phyloP scores from a whole-genome alignment of 2,113 vertebrate species.

The Mesitornis unicolor region DNA sequence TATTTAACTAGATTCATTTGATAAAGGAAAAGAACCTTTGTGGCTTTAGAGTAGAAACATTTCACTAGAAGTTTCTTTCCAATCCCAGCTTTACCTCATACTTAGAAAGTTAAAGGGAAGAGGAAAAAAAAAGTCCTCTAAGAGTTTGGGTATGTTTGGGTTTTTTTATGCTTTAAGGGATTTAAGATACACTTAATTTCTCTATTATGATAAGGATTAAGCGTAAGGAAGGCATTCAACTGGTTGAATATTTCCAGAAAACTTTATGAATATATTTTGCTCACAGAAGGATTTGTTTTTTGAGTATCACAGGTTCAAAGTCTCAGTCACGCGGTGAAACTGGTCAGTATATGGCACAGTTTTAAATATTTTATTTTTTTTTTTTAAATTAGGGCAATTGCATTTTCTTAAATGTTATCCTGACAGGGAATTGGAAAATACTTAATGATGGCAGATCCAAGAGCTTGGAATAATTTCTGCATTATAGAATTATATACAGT shows the following conservation, averaged over 20 bases:
- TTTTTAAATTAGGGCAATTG: rapidly evolving
- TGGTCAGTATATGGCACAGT: not conserved
- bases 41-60: not conserved
- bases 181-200: not conserved
- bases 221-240: not conserved
- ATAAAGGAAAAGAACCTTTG: not conserved
- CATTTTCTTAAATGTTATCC: not conserved
- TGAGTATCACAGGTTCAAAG: not conserved
- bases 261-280: not conserved
- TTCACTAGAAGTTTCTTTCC: not conserved
- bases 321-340: not conserved
- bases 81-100: not conserved
- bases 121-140: no score
- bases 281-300: not conserved
- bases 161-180: not conserved
- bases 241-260: not conserved
- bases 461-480: not conserved
- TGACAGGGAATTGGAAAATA: not conserved
- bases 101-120: not conserved
- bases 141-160: no score
- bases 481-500: not conserved
- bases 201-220: not conserved
- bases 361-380: not conserved
- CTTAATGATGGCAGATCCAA: not conserved
- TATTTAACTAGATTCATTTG: not conserved